Conservation (phyloP, 2,797 vertebrate genomes). For the Enteromius mattozi region DNA sequence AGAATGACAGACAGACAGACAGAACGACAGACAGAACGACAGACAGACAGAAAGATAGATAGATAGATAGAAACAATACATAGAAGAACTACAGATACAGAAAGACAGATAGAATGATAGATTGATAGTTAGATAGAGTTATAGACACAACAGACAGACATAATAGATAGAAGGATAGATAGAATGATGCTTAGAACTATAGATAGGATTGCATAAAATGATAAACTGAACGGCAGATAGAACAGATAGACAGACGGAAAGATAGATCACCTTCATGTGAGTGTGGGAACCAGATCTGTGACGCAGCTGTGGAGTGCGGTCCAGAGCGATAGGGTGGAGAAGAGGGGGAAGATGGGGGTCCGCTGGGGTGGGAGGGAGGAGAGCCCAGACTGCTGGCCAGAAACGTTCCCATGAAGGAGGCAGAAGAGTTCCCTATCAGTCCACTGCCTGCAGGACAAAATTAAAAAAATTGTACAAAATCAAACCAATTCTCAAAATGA, state of each 20-base stretch:
- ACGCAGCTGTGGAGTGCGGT: constrained; percentile 85
- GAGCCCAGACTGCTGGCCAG: constrained; percentile 92
- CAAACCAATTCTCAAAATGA: neutral
- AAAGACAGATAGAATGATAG: neutral
- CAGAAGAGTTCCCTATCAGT: constrained; percentile 82
- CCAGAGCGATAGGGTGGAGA: constrained; percentile 87
- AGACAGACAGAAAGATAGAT: too few relatives aligned
- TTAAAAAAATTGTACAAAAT: neutral
- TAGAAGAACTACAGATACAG: too few relatives aligned
- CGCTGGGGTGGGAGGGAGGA: constrained; percentile 79
- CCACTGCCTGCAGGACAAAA: constrained; percentile 77
- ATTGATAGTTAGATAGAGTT: neutral
- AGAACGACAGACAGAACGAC: constrained; percentile 44
- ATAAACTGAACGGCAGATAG: neutral
- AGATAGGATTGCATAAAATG: neutral
- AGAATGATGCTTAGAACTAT: neutral
- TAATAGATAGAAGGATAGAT: neutral
- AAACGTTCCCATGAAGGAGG: constrained; percentile 96
- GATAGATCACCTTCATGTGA: constrained; percentile 90
- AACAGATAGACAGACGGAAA: constrained; percentile 17
- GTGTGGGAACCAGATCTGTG: constrained; percentile 96
- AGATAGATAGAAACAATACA: too few relatives aligned
- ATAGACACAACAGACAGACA: neutral
- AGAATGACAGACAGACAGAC: neutral
- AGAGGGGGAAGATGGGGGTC: constrained; percentile 83